These are phyloP conservation scores for Quiscalus mexicanus DNA, from an alignment of 2,113 vertebrate genomes.

Conservation along the genomic window DNA sequence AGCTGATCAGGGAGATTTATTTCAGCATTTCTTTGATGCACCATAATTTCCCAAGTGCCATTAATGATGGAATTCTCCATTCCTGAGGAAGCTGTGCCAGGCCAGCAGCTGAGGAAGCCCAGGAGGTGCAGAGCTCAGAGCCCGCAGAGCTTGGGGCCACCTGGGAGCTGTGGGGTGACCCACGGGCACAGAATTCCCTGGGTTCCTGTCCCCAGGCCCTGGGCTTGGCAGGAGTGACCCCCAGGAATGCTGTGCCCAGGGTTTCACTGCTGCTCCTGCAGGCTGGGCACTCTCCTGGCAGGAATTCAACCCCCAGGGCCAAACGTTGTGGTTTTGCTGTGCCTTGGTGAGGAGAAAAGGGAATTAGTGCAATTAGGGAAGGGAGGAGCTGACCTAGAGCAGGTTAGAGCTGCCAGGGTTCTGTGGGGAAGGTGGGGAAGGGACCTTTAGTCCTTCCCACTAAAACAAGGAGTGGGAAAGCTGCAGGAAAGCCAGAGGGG, in stretches of 20 bases:
- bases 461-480: not conserved
- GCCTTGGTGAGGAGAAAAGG: not conserved
- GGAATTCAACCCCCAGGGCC: not conserved
- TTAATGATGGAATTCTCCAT: not conserved
- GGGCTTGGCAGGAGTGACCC: not conserved
- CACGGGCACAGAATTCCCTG: not conserved
- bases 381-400: not conserved
- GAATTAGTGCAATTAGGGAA: accelerated
- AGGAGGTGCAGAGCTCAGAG: not conserved
- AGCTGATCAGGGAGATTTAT: accelerated
- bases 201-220: accelerated
- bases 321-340: not conserved
- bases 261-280: not conserved
- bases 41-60: accelerated
- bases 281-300: accelerated
- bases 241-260: not conserved
- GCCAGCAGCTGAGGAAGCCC: accelerated
- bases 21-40: not conserved
- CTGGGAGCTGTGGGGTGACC: not conserved
- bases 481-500: not conserved
- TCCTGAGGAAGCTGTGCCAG: not conserved
- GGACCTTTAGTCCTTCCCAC: not conserved
- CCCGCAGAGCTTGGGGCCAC: not conserved
- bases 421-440: not conserved
- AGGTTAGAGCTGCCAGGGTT: accelerated